These are phyloP conservation scores for Plagiodera versicolora DNA, from an alignment of 2,888 invertebrate genomes.

Conservation along the genomic window DNA sequence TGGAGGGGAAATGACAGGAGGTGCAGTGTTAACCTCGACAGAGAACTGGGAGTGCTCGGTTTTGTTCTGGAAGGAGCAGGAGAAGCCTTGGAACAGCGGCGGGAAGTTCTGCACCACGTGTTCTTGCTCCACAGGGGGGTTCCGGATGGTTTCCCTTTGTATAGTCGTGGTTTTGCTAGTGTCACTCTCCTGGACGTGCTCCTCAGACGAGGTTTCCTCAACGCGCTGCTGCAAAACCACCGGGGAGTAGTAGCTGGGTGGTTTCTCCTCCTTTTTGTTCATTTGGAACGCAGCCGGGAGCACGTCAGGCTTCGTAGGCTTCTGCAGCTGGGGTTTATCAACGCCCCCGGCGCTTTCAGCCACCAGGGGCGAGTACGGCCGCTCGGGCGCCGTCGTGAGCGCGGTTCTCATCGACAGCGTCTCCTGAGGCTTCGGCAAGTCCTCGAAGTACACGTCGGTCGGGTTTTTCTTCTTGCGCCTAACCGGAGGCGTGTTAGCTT, in stretches of 20 bases:
- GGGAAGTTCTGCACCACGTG: conserved; percentile 25
- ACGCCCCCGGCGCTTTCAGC: conserved; percentile 27
- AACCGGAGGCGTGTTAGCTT: conserved; percentile 49
- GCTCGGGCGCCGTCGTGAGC: conserved; percentile 69
- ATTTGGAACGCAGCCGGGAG: conserved; percentile 41
- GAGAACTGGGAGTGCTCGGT: conserved; percentile 45
- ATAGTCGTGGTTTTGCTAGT: conserved; percentile 33
- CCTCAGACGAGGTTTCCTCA: conserved; percentile 28
- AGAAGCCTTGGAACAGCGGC: conserved; percentile 46
- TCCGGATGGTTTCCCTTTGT: conserved; percentile 35
- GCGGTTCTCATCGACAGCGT: conserved; percentile 49
- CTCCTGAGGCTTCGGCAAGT: conserved; percentile 49
- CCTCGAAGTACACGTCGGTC: conserved; percentile 48
- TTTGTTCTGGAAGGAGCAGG: conserved; percentile 46
- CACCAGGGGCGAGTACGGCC: conserved; percentile 64
- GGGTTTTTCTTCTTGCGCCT: conserved; percentile 44
- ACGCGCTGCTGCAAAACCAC: conserved; percentile 31
- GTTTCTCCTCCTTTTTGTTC: conserved; percentile 35
- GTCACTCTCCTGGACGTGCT: conserved; percentile 25
- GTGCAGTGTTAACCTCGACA: conserved; percentile 43
- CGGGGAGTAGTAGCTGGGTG: conserved; percentile 39
- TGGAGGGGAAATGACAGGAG: conserved; percentile 39
- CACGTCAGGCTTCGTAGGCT: conserved; percentile 39
- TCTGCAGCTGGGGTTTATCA: conserved; percentile 32
- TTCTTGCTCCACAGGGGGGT: conserved; percentile 26